Evolutionary conservation across 2,797 vertebrate genomes (phyloP), one percentile per base, ranked within the genome.

Genomic region (Austrolebias charrua): DNA sequence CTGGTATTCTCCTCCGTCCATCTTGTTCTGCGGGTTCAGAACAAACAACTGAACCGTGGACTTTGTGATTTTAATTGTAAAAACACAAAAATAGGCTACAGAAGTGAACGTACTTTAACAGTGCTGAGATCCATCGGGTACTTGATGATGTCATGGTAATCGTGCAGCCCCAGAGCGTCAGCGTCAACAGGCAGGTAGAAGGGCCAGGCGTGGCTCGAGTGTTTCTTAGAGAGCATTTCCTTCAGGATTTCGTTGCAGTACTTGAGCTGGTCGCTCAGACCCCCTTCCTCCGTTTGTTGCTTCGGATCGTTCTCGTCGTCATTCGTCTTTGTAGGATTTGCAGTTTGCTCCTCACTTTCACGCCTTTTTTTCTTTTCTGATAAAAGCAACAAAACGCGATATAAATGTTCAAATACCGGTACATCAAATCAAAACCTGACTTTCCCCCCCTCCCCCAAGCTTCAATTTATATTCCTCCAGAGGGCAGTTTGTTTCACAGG

Each of bases 61-160:
- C 10, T 40, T 40, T 11, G 3, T 11, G 3, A 2, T 38, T 12
- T 4, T 12, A 40, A 13, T 12, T 15, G 19, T 0, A 40, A 46
- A 24, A 33, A 12, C n/a, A 28, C 33, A n/a, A 15, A n/a, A 24
- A 28, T 15, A 9, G 5, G 7, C n/a, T 24, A 1, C 31, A 7
- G 10, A 16, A 44, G 14, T 38, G 13, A 19, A 52, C 76, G 0
- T 89, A 99, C 98, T 89, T 97, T 96, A 49, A 99, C 93, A 42
- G 95, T 96, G 88, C 95, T 93, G 79, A 99, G 96, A 83, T 98
- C 98, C 98, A 99, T 99, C 38, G 97, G 97, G 85, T 95, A 92
- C 82, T 98, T 99, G 93, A 99, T 96, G 89, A 99, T 98, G 64
- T 98, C 93, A 0, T 98, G 96, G 89, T 99, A 99, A 84, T 99